Base-by-base conservation (phyloP, 2,888 invertebrate genomes). In the Scaptomyza cyrtandrae region DNA sequence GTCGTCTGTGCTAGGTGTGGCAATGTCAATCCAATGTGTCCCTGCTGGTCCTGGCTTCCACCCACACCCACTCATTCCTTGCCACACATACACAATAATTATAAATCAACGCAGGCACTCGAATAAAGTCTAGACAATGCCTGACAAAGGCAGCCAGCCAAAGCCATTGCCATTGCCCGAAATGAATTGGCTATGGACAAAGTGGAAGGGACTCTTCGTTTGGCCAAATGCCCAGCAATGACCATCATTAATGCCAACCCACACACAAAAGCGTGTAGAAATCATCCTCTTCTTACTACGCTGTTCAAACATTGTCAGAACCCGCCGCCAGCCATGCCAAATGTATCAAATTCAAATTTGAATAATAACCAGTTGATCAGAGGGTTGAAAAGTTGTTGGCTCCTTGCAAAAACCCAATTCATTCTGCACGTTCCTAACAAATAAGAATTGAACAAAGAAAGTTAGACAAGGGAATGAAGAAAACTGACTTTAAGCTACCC, bases 91-190 rank as follows among this genome's bases (percentile, higher is more conserved):
- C 69, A 83, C 78, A 83, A 86, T 83, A 86, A 83, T 83, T 83
- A 86, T 83, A 83, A 83, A 83, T 83, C 82, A 83, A 85, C 78
- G 78, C 77, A 70, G 70, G 70, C 76, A 76, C 80, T 86, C 80
- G 80, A 80, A 75, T 73, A 68, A 71, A 80, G 82, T 82, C 82
- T 82, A 82, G 86, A 82, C 82, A 83, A 75, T 83, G 83, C 78
- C 80, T 86, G 82, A 80, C 86, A 83, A 68, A 71, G 76, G 55
- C 86, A 85, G 79, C 59, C 67, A 54, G 33, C 24, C 24, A 24
- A n/a, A n/a, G 27, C 27, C 5, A 55, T 3, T 56, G 37, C 54
- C 52, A 54, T 52, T 64, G 44, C 29, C 59, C 71, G 13, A 19
- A 33, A 6, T 33, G 41, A 54, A 54, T 62, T 58, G 65, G 63